phyloP scores from a whole-genome alignment of 2,797 vertebrate species.

The Cetoscarus ocellatus region DNA sequence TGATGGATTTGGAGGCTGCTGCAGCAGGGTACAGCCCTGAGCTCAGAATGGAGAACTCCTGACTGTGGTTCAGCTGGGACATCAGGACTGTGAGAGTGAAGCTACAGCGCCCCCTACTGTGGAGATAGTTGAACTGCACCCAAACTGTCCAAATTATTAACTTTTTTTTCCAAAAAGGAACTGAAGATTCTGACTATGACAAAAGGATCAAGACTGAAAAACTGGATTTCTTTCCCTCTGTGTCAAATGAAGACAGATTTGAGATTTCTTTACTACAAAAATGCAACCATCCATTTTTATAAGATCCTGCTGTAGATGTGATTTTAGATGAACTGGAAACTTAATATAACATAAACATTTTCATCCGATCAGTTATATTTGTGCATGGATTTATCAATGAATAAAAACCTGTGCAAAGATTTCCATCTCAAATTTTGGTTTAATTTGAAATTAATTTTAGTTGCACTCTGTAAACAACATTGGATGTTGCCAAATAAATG shows the following conservation, averaged over 20 bases:
- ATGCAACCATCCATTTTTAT: conserved; percentile 10
- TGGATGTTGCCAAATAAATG: too few relatives aligned
- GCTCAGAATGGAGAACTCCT: conserved; percentile 8
- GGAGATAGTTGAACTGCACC: conserved; percentile 12
- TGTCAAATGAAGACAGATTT: conserved; percentile 11
- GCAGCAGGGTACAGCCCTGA: conserved; percentile 1
- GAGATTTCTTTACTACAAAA: conserved; percentile 1
- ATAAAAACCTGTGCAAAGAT: conserved; percentile 39
- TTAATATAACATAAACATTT: conserved; percentile 5
- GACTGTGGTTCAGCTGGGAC: conserved; percentile 7
- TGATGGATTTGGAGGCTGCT: conserved; percentile 18
- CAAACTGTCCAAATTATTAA: conserved; percentile 2
- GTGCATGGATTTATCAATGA: conserved; percentile 48
- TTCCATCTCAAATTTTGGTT: neutral
- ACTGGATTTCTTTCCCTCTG: conserved; percentile 7
- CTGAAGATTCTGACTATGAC: conserved; percentile 6
- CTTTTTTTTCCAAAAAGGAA: conserved; percentile 9
- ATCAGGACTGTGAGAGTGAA: conserved; percentile 8
- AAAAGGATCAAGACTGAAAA: conserved; percentile 6
- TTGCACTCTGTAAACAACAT: too few relatives aligned
- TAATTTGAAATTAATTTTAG: too few relatives aligned
- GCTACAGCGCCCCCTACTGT: conserved; percentile 43
- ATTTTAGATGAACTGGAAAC: neutral
- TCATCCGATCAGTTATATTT: neutral
- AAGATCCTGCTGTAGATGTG: neutral